Evolutionary conservation across 2,888 invertebrate genomes (phyloP), one percentile per base, ranked within the genome.

Genomic region (Oxyteleia sp.): DNA sequence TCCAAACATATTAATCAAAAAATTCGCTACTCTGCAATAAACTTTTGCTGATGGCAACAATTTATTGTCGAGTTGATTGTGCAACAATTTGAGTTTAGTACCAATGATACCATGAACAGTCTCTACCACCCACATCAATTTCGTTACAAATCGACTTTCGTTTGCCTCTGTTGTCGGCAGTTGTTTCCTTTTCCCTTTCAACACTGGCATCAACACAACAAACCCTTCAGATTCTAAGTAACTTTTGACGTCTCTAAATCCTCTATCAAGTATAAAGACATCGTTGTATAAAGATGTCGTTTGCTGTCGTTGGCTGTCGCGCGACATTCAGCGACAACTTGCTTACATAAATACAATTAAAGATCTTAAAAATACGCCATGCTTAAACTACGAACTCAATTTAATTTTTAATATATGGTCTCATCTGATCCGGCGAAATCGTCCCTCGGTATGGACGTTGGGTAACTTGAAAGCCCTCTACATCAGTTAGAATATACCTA

Each of bases 391-490:
- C n/a, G n/a, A n/a, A n/a, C n/a, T n/a, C n/a, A n/a, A n/a, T 23
- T 23, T 23, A 23, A 23, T 23, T 23, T 23, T 23, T 23, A 23
- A 23, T 41, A 15, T 43, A 43, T 1, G 15, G 26, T 7, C 13
- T 43, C 43, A 43, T 43, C 13, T 43, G 43, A 15, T 68, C 68
- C 2, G 53, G 43, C 1, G 55, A 11, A 1, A 68, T 53, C 4
- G 26, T 26, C 1, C 78, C 78, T 2, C 1, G 5, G 15, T 68
- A 78, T 0, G 61, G 78, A 2, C n/a, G 26, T 23, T 59, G 59
- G 5, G 78, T 68, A 0, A 69, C 13, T 15, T 79, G 69, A 20
- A 69, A 78, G 4, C 61, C 68, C 0, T 78, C 68, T 1, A 78
- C 47, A 32, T 79, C 69, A 0, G 10, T 61, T 4, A 79, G 35